Evolutionary conservation across 2,113 vertebrate species (phyloP), one percentile per base, ranked within the genome.

Genomic region (Datnioides undecimradiatus): DNA sequence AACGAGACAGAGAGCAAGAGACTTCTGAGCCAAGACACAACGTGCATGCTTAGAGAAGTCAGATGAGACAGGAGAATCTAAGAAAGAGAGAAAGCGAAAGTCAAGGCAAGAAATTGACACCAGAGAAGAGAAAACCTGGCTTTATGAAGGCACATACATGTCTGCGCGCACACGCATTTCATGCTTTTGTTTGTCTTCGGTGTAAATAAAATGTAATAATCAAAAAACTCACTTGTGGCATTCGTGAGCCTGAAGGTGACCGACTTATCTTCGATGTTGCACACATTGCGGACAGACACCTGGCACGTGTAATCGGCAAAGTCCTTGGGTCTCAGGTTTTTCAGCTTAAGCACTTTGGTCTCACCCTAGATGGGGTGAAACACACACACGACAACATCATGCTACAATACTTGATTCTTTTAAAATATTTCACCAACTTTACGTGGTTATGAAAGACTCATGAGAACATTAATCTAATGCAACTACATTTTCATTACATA

Each of bases 291-390:
- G 6, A 99, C 98, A 0, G 98, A 99, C 91, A 99, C 98, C 90
- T 98, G 97, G 82, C 98, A 99, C 0, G 97, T 97, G 87, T 99
- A 99, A 91, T 98, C 96, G 75, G 97, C 96, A 17, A 97, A 99
- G 92, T 99, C 98, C 83, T 97, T 97, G 6, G 96, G 96, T 46
- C 98, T 85, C 33, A 99, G 92, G 81, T 99, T 99, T 93, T 99
- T 99, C 89, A 99, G 92, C 87, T 99, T 99, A 92, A 99, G 90
- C 83, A 99, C 98, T 93, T 99, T 99, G 34, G 98, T 99, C 94
- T 99, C 98, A 49, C 98, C 98, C 98, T 99, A 79, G 27, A 78
- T 29, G 73, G 51, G 36, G 60, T 29, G 67, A 76, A 36, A 14
- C 58, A 67, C 0, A 48, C 19, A 29, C 7, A 34, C 1, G 0